These are phyloP conservation scores for Speoplatyrhinus poulsoni DNA, from an alignment of 2,113 vertebrate genomes.

Conservation along the genomic window DNA sequence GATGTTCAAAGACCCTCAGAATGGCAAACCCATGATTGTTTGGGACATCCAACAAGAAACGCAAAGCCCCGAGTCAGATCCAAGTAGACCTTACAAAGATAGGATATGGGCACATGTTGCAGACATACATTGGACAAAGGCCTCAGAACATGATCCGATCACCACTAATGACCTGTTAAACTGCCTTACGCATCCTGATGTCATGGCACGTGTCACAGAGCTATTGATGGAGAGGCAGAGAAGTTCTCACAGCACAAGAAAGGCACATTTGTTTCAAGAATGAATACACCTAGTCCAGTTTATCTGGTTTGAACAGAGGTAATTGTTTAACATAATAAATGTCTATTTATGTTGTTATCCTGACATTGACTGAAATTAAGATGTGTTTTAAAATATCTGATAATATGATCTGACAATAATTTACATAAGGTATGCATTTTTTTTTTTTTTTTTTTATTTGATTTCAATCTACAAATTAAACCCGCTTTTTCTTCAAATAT, in stretches of 20 bases:
- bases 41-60: not conserved
- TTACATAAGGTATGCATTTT: too few relatives aligned
- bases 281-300: not conserved
- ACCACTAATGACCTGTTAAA: constrained; percentile 90
- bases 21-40: not conserved
- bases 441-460: too few relatives aligned
- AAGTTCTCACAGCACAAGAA: constrained; percentile 6
- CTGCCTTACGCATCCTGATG: constrained; percentile 86
- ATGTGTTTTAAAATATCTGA: too few relatives aligned
- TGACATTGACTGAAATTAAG: too few relatives aligned
- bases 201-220: constrained; percentile 79
- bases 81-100: too few relatives aligned
- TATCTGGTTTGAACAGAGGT: not conserved
- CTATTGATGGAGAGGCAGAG: constrained; percentile 80
- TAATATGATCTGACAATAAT: too few relatives aligned
- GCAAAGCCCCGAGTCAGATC: not conserved
- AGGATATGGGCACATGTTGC: not conserved
- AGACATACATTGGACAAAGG: constrained; percentile 4
- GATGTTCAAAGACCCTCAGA: not conserved
- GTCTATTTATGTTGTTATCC: too few relatives aligned
- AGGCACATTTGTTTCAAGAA: constrained; percentile 10
- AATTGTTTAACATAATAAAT: too few relatives aligned
- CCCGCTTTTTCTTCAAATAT: too few relatives aligned
- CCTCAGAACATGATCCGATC: constrained; percentile 38
- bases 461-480: too few relatives aligned